Conservation (phyloP, 2,113 vertebrate genomes). For the Rhabdornis inornatus region DNA sequence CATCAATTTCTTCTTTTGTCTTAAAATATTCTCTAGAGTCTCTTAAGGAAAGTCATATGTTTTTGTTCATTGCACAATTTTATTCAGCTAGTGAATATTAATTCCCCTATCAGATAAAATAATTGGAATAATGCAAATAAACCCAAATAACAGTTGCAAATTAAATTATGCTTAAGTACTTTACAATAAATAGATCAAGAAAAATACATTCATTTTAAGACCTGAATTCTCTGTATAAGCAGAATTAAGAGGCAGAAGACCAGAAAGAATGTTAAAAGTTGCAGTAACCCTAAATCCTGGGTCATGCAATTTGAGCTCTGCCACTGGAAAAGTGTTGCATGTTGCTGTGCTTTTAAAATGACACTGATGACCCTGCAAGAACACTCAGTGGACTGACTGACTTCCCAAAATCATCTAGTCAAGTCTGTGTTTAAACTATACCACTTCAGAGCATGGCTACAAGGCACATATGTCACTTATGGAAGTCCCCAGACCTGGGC, state of each 20-base stretch:
- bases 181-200: neutral
- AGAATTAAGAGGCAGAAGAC: neutral
- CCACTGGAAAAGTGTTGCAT: neutral
- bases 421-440: neutral
- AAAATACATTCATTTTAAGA: neutral
- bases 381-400: neutral
- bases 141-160: neutral
- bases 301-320: neutral
- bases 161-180: neutral
- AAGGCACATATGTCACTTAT: neutral
- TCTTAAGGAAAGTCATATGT: neutral
- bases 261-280: neutral
- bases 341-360: neutral
- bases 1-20: neutral
- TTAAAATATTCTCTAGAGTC: neutral
- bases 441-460: neutral
- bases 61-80: neutral
- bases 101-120: neutral
- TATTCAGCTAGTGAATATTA: neutral
- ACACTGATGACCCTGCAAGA: neutral
- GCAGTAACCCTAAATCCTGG: neutral
- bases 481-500: neutral
- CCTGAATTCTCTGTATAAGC: neutral
- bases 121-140: neutral
- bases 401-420: neutral